Evolutionary conservation across 2,113 vertebrate genomes (phyloP).

Genomic region (Calyptomena viridis): DNA sequence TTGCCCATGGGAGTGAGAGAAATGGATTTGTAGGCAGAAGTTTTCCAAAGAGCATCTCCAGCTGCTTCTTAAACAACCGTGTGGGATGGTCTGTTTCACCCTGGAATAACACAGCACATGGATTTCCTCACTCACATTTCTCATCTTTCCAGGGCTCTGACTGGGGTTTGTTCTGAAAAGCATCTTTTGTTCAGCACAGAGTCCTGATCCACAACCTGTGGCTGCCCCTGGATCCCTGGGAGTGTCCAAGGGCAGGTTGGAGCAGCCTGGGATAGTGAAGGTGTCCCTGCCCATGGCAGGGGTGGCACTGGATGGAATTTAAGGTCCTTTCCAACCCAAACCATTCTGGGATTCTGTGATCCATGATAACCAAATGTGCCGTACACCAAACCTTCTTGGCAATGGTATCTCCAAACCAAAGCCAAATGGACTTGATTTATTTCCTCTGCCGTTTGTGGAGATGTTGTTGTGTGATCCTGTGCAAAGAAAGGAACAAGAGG

Average conservation of each 20-base stretch:
- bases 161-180: neutral
- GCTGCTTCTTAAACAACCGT: neutral
- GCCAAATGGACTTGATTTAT: neutral
- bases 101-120: rapidly evolving
- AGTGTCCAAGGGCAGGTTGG: neutral
- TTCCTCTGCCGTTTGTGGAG: neutral
- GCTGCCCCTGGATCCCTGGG: neutral
- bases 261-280: rapidly evolving
- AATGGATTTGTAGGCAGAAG: neutral
- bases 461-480: neutral
- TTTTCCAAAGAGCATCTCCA: neutral
- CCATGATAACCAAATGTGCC: neutral
- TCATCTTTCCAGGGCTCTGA: neutral
- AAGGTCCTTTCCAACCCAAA: too few relatives aligned
- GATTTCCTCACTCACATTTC: neutral
- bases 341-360: neutral
- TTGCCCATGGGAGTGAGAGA: neutral
- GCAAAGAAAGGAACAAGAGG: neutral
- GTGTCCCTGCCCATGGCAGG: neutral
- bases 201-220: neutral
- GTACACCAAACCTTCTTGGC: neutral
- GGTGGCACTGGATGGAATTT: too few relatives aligned
- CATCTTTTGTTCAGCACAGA: neutral
- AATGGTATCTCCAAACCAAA: neutral
- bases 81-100: rapidly evolving